Base-by-base conservation (phyloP, 2,797 vertebrate genomes). In the Mycteria americana region DNA sequence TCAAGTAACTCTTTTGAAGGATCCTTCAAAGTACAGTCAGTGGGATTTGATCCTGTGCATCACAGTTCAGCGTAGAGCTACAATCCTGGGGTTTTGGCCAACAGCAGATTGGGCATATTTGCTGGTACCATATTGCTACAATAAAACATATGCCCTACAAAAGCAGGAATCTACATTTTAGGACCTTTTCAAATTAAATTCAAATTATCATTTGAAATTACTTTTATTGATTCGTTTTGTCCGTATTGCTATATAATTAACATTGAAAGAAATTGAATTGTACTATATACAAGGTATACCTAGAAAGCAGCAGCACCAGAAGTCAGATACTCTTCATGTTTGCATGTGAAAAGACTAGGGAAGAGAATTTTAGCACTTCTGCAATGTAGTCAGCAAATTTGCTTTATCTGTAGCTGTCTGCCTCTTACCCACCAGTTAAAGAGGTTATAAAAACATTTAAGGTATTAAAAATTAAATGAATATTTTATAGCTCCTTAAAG, bases 391-490 rank as follows among this genome's bases (percentile, higher is more conserved):
- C 53, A 64, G 76, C 27, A 85, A 35, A 95, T 88, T 46, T 85
- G 37, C 92, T 87, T 57, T 97, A 88, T 97, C 89, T 96, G 94
- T 92, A 90, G 91, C 94, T 97, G 91, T 87, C 92, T 95, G 96
- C 95, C 92, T 85, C 77, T 97, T 96, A 97, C 96, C 96, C 84
- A 88, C 75, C 76, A 53, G 65, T 95, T 73, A 78, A 97, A 79
- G 94, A 96, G 92, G 96, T 97, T 97, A 85, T 54, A 84, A 96
- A 94, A 96, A 96, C 74, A 92, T 95, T 84, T 79, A 96, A 95
- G 96, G 95, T 96, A 97, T 98, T 98, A 97, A 97, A 97, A 97
- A 93, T 88, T 88, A 95, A 96, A 90, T 94, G 5, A 91, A 56
- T 95, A 88, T 91, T 56, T 95, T 95, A 88, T 86, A 87, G 75